phyloP scores from a whole-genome alignment of 2,888 invertebrate genomes.

The Hydriomena furcata region DNA sequence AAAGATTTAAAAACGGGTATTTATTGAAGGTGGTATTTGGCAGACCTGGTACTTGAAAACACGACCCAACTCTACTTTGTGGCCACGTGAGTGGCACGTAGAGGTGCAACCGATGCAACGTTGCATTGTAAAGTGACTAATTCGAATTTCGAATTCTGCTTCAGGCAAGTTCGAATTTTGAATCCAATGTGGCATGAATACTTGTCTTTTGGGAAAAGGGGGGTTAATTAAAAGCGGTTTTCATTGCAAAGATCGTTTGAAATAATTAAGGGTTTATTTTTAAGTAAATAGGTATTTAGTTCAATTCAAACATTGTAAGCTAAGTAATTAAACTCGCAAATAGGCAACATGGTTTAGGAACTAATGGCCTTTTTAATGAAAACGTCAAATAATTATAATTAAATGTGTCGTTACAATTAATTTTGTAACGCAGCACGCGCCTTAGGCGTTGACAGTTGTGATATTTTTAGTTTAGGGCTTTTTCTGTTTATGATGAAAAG shows the following conservation, averaged over 20 bases:
- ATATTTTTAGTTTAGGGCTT: constrained; percentile 18
- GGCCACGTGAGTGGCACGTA: constrained; percentile 49
- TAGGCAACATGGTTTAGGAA: constrained; percentile 30
- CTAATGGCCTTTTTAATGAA: constrained; percentile 51
- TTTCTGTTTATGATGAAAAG: constrained; percentile 18
- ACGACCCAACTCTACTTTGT: too few relatives aligned
- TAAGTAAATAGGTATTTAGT: constrained; percentile 17
- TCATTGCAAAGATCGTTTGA: constrained; percentile 3
- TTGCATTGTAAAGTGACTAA: constrained; percentile 18
- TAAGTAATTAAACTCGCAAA: constrained; percentile 35
- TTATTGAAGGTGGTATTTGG: too few relatives aligned
- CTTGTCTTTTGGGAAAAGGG: constrained; percentile 6
- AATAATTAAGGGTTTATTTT: constrained; percentile 5
- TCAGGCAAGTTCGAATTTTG: constrained; percentile 10
- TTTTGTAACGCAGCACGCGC: constrained; percentile 35
- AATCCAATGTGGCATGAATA: constrained; percentile 11
- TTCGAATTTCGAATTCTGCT: constrained; percentile 21
- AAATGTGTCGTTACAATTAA: constrained; percentile 61
- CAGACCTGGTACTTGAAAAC: too few relatives aligned
- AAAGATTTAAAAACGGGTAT: too few relatives aligned
- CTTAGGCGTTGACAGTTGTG: constrained; percentile 36
- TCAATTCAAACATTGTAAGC: constrained; percentile 21
- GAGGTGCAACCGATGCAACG: constrained; percentile 14
- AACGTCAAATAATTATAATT: constrained; percentile 67
- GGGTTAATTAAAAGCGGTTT: constrained; percentile 1